Base-by-base conservation (phyloP, 1,140 invertebrate species). In the Drosophila ficusphila region DNA sequence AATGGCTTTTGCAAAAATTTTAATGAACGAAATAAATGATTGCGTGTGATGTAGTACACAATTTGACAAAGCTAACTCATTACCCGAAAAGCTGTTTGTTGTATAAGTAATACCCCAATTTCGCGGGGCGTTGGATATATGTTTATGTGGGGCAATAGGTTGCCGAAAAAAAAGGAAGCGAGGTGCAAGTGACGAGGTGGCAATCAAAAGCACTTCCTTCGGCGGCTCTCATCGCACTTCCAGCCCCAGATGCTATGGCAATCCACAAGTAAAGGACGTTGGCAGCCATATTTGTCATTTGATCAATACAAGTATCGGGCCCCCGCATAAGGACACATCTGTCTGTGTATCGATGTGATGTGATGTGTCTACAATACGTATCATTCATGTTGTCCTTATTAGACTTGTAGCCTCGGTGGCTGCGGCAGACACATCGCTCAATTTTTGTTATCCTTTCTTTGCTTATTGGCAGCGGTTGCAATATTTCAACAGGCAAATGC, bases 401-500 rank as follows among this genome's bases (percentile, higher is more conserved):
- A 74, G 69, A 74, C 71, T 65, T 52, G 71, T 74, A 73, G 46
- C 49, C 60, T n/a, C n/a, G n/a, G 41, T 38, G 64, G 27, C 41
- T 69, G 64, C 31, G 41, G 21, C 68, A 51, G 47, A 72, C 54
- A 62, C 69, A 73, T 73, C 69, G 69, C 69, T 73, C 69, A 73
- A 73, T 73, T 74, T 74, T 54, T 62, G 57, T 74, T 74, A 74
- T 73, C 70, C 72, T 75, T 74, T 74, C 51, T 47, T 57, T 51
- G 70, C 70, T 73, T 74, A 67, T 51, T 67, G 71, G 71, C 60
- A 65, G 69, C 71, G 58, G 44, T 64, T 54, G 71, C 71, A 65
- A 74, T 74, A 74, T 74, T 74, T 74, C 71, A 74, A 67, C 70
- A 74, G 70, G 71, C 71, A 75, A 75, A 57, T 72, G 65, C 68